Percentiles rank a stretch among this genome's conserved stretches.
Evolutionary conservation across 2,888 invertebrate species (phyloP).

Genomic region (Diachrysia chrysitis): DNA sequence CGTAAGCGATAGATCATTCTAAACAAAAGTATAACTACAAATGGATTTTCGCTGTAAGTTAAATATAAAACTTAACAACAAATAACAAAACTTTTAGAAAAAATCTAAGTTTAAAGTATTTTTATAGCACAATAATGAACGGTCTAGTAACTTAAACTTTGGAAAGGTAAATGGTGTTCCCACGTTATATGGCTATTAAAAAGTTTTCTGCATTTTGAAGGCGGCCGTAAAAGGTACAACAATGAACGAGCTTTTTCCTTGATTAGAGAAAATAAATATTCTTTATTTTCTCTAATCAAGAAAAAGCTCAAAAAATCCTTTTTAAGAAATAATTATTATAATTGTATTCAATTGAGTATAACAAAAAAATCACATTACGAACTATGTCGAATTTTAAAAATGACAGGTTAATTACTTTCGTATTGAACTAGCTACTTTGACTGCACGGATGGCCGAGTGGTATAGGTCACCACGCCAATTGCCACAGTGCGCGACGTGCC

Average conservation of each 20-base stretch:
- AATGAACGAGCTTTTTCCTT: not conserved
- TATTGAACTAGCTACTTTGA: no score
- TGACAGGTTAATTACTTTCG: no score
- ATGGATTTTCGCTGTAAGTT: slow-evolving; percentile 13
- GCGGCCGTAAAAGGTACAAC: slow-evolving; percentile 4
- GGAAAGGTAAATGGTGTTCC: slow-evolving; percentile 19
- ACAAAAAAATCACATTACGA: no score
- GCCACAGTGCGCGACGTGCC: no score
- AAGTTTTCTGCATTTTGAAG: slow-evolving; percentile 13
- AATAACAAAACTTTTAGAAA: slow-evolving; percentile 6
- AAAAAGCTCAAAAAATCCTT: no score
- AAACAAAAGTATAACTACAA: not conserved
- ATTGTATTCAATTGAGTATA: no score
- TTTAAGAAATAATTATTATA: no score
- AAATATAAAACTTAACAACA: slow-evolving; percentile 1
- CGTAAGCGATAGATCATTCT: not conserved
- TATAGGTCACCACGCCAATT: no score
- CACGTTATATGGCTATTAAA: slow-evolving; percentile 14
- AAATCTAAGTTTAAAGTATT: slow-evolving; percentile 11
- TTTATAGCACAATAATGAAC: slow-evolving; percentile 27
- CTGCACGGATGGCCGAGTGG: no score
- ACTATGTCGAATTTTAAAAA: no score
- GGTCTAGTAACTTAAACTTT: slow-evolving; percentile 14
- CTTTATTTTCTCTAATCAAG: no score
- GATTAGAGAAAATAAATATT: not conserved